Evolutionary conservation across 2,888 invertebrate genomes (phyloP).

Genomic region (Scaptomyza reducta): DNA sequence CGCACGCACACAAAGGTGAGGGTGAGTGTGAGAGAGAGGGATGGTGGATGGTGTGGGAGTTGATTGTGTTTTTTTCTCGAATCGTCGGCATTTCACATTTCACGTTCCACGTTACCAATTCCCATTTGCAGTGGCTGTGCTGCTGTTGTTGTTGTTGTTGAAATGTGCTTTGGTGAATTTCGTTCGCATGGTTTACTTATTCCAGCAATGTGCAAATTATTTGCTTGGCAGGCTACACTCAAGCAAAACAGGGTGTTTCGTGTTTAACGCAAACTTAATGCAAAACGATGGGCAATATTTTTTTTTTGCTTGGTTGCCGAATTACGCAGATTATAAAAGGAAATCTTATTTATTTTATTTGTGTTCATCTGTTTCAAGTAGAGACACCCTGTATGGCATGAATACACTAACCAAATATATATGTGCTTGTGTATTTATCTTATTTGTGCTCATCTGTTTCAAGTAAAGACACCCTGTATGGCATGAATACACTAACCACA

Average conservation of each 20-base stretch:
- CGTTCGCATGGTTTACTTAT: slow-evolving; percentile 64
- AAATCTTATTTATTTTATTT: too few species aligned
- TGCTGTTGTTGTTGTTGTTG: slow-evolving; percentile 15
- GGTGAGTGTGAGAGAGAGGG: too few species aligned
- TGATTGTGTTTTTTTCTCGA: slow-evolving; percentile 23
- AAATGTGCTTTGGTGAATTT: slow-evolving; percentile 53
- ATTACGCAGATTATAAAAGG: too few species aligned
- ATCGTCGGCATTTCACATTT: slow-evolving; percentile 7
- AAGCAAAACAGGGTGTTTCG: slow-evolving; percentile 25
- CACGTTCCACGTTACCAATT: slow-evolving; percentile 19
- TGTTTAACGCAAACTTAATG: not conserved
- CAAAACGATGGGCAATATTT: not conserved
- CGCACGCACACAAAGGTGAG: slow-evolving; percentile 14
- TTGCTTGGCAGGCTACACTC: slow-evolving; percentile 38
- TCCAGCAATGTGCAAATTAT: slow-evolving; percentile 65
- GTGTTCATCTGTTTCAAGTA: too few species aligned
- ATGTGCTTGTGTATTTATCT: not conserved
- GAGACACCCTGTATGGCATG: slow-evolving; percentile 18
- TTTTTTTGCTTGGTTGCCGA: not conserved
- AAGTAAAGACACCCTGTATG: slow-evolving; percentile 15
- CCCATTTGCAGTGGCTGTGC: slow-evolving; percentile 7
- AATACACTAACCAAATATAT: not conserved
- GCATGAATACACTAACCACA: slow-evolving; percentile 3
- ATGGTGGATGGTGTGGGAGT: not conserved
- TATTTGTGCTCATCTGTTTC: too few species aligned